Percentiles rank a stretch among this genome's conserved stretches.
Evolutionary conservation across 2,888 invertebrate species (phyloP).

Genomic region (Stenolophus ochropezus): DNA sequence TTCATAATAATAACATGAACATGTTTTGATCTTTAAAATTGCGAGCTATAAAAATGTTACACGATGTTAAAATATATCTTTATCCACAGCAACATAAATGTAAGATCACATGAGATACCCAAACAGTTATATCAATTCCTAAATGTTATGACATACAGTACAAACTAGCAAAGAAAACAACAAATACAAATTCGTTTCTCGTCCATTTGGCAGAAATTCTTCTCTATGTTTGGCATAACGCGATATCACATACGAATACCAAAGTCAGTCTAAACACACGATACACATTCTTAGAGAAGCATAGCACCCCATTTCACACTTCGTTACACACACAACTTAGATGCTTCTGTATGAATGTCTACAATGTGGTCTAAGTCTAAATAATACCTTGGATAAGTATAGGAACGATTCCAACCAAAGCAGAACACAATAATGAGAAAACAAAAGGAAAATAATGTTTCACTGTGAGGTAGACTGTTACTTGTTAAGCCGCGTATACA

Average conservation of each 20-base stretch:
- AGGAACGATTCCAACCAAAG: neutral
- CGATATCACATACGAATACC: conserved; percentile 36
- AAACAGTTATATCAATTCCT: conserved; percentile 55
- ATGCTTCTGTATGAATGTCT: too few relatives aligned
- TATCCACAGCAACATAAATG: conserved; percentile 52
- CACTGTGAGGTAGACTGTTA: conserved; percentile 49
- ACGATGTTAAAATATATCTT: conserved; percentile 55
- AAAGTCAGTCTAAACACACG: neutral
- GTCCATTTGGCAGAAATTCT: conserved; percentile 48
- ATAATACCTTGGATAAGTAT: neutral
- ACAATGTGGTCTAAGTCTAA: neutral
- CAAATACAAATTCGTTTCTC: conserved; percentile 49
- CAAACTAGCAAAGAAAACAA: conserved; percentile 36
- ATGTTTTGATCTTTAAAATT: conserved; percentile 55
- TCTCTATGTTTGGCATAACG: conserved; percentile 43
- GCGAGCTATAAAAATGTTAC: conserved; percentile 58
- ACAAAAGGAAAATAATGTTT: neutral
- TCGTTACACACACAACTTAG: too few relatives aligned
- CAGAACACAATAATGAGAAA: neutral
- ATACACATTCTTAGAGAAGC: too few relatives aligned
- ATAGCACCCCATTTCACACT: too few relatives aligned
- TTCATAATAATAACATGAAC: conserved; percentile 45
- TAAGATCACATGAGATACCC: conserved; percentile 50
- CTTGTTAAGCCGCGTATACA: too few relatives aligned
- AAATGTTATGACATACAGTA: conserved; percentile 55